Evolutionary conservation across 1,140 invertebrate species (phyloP).

Genomic region (Notospermus geniculatus): DNA sequence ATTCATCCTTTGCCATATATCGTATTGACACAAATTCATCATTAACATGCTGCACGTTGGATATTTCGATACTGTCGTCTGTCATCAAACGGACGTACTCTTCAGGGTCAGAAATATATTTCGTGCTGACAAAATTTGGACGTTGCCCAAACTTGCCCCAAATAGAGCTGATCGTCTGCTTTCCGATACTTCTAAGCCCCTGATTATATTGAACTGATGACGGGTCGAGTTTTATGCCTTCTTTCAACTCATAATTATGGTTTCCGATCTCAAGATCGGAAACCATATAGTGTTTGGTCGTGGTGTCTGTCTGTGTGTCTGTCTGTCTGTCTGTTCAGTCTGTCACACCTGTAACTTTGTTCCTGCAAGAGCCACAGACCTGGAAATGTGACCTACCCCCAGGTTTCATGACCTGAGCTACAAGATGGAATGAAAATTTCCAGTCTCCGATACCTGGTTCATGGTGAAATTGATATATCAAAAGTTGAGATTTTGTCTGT

Average conservation of each 20-base stretch:
- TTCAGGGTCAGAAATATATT: neutral
- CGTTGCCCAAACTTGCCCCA: neutral
- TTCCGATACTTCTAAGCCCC: neutral
- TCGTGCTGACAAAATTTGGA: neutral
- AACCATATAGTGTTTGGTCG: no score
- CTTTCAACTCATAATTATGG: neutral
- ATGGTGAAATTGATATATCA: no score
- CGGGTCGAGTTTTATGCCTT: neutral
- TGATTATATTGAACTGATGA: neutral
- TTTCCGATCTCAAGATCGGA: no score
- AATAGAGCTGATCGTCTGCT: neutral
- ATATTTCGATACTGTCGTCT: neutral
- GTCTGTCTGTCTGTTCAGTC: no score
- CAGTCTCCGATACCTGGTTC: no score
- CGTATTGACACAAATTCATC: neutral
- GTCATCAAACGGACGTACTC: neutral
- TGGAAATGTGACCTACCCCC: no score
- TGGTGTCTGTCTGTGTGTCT: no score
- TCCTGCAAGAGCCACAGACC: no score
- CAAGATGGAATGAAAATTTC: no score
- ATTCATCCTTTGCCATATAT: neutral
- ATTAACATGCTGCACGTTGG: neutral
- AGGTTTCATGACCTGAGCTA: no score
- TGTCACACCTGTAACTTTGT: no score
- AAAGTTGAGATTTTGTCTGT: no score